These are phyloP conservation scores for Capra hircus DNA, from an alignment of 2,113 vertebrate genomes.

Conservation along the genomic window DNA sequence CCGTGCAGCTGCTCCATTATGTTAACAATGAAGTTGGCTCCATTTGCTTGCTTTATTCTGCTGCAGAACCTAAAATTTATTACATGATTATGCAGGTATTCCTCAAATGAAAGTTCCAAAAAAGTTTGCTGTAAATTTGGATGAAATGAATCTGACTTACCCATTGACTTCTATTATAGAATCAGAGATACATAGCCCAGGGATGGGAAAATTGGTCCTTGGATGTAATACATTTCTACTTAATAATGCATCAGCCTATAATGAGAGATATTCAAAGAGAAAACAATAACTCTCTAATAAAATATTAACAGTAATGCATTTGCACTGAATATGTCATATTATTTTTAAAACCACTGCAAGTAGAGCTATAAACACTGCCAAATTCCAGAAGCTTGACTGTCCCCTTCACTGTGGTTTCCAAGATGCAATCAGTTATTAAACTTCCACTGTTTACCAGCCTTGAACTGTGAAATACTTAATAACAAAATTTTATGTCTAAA, in stretches of 20 bases:
- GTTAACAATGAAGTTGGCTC: slow-evolving; percentile 24
- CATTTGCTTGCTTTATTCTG: slow-evolving; percentile 42
- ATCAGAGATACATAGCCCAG: slow-evolving; percentile 21
- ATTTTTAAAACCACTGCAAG: slow-evolving; percentile 58
- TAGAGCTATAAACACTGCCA: slow-evolving; percentile 53
- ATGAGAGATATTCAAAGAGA: slow-evolving; percentile 56
- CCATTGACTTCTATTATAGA: slow-evolving; percentile 28
- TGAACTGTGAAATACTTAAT: slow-evolving; percentile 10
- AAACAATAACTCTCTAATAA: slow-evolving; percentile 69
- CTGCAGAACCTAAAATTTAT: slow-evolving; percentile 24
- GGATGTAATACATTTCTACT: slow-evolving; percentile 50
- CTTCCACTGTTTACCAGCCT: slow-evolving; percentile 6
- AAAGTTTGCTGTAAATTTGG: slow-evolving; percentile 15
- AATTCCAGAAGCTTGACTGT: slow-evolving; percentile 44
- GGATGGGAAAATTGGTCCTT: slow-evolving; percentile 18
- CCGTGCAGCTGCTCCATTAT: slow-evolving; percentile 22
- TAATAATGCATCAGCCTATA: slow-evolving; percentile 55
- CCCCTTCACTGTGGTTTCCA: slow-evolving; percentile 44
- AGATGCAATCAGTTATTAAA: slow-evolving; percentile 48
- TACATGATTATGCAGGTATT: slow-evolving; percentile 9
- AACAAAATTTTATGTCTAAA: not conserved
- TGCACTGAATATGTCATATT: slow-evolving; percentile 43
- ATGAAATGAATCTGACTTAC: slow-evolving; percentile 51
- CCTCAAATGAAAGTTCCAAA: slow-evolving; percentile 41
- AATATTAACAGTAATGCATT: slow-evolving; percentile 66